These are phyloP conservation scores for Gambusia affinis DNA, from an alignment of 2,113 vertebrate genomes.

Conservation along the genomic window DNA sequence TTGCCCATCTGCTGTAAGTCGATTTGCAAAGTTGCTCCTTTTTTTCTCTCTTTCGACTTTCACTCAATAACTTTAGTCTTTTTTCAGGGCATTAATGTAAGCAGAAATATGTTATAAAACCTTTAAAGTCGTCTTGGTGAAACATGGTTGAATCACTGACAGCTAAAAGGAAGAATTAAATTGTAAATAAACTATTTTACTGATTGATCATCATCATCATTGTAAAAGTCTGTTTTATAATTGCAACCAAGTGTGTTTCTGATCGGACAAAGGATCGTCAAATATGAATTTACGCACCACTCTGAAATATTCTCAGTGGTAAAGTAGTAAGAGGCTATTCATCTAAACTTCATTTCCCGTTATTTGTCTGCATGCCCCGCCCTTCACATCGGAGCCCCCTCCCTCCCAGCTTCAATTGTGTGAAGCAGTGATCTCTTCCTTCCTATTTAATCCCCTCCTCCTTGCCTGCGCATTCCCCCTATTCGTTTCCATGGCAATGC, in stretches of 20 bases:
- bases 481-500: conserved; percentile 88
- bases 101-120: background rate
- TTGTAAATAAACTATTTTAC: background rate
- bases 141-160: background rate
- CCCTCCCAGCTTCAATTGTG: conserved; percentile 24
- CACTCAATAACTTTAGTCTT: background rate
- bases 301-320: background rate
- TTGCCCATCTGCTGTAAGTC: too few relatives aligned
- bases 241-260: background rate
- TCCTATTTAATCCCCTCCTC: conserved; percentile 78
- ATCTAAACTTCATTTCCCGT: conserved; percentile 45
- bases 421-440: conserved; percentile 70
- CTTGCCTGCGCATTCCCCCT: conserved; percentile 65
- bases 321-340: conserved; percentile 26
- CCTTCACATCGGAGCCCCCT: conserved; percentile 28
- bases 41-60: too few relatives aligned
- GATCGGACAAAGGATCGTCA: background rate
- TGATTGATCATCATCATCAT: background rate
- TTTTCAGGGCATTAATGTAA: background rate
- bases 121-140: background rate
- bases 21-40: too few relatives aligned
- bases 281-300: background rate
- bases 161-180: background rate
- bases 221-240: background rate
- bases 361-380: conserved; percentile 33